Base-by-base conservation (phyloP, 1,140 invertebrate genomes). In the Bilobella aurantiaca region DNA sequence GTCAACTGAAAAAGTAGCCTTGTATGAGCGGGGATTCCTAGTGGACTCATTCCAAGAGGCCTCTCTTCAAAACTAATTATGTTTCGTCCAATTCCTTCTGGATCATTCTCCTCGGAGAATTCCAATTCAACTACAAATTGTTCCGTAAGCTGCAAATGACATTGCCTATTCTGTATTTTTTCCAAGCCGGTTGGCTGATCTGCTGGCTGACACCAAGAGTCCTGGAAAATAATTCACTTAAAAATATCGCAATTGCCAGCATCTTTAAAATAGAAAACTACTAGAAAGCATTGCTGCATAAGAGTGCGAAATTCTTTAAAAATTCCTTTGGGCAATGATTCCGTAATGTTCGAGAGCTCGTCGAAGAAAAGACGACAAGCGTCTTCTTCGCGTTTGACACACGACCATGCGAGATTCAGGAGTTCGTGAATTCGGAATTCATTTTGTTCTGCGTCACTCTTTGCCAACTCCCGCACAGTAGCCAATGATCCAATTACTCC, bases 401-500 rank as follows among this genome's bases (percentile, higher is more conserved):
- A 31, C 12, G 31, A 31, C 71, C 71, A 73, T 2, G 64, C 66
- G n/a, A 73, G 57, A 27, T 68, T 30, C 0, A 69, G 56, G 1
- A 73, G 32, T 32, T 65, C 61, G 27, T 3, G 1, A 12, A 68
- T 68, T 27, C 23, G 14, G 34, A 42, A 5, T 68, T 56, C 21
- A 62, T 58, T 53, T 65, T 30, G n/a, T n/a, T 58, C n/a, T 34
- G 58, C n/a, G 16, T n/a, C n/a, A n/a, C n/a, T n/a, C n/a, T n/a
- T n/a, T n/a, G 32, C 62, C 25, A 72, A 29, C 3, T 69, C 37
- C 16, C 47, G 28, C 1, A 69, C 53, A 16, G 67, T 66, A 2
- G 71, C 68, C n/a, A 73, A 18, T 8, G 64, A 58, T 8, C 68
- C 71, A 28, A 69, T 59, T n/a, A 73, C 68, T 14, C 71, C 71